phyloP scores from a whole-genome alignment of 1,140 invertebrate species.

The Saccostrea cuccullata region DNA sequence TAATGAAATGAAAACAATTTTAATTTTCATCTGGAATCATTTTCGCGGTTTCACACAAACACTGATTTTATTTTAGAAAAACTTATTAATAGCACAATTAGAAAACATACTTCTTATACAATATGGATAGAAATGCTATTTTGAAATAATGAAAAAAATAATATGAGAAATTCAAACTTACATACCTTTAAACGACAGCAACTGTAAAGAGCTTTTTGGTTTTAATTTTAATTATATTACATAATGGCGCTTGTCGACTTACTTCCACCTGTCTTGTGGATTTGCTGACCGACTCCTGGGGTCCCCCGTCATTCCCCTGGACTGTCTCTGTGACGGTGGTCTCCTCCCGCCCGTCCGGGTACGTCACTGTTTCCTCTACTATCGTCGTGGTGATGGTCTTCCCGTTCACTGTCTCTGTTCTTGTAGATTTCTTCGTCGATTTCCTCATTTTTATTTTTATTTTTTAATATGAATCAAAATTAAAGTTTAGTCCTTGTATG shows the following conservation, averaged over 20 bases:
- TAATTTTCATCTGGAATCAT: too few relatives aligned
- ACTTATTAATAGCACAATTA: too few relatives aligned
- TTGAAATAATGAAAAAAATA: too few relatives aligned
- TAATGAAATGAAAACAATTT: too few relatives aligned
- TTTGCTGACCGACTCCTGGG: neutral
- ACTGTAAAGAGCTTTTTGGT: too few relatives aligned
- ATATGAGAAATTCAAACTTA: too few relatives aligned
- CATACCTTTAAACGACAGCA: too few relatives aligned
- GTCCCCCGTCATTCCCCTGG: neutral
- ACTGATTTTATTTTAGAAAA: too few relatives aligned
- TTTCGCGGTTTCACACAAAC: too few relatives aligned
- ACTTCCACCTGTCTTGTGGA: neutral
- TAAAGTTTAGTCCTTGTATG: neutral
- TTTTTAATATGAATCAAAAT: neutral
- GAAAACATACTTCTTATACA: too few relatives aligned
- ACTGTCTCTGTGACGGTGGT: neutral
- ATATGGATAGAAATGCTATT: too few relatives aligned
- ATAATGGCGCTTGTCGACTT: neutral
- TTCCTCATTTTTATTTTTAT: conserved; percentile 9
- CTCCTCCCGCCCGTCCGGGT: neutral
- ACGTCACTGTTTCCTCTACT: neutral
- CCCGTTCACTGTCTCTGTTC: neutral
- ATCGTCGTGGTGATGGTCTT: neutral
- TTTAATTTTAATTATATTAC: neutral
- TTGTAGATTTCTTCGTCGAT: neutral